A percentile compares a stretch with the other conserved stretches of the same genome.
Evolutionary conservation across 2,888 invertebrate genomes (phyloP).

Genomic region (Dugesia japonica): DNA sequence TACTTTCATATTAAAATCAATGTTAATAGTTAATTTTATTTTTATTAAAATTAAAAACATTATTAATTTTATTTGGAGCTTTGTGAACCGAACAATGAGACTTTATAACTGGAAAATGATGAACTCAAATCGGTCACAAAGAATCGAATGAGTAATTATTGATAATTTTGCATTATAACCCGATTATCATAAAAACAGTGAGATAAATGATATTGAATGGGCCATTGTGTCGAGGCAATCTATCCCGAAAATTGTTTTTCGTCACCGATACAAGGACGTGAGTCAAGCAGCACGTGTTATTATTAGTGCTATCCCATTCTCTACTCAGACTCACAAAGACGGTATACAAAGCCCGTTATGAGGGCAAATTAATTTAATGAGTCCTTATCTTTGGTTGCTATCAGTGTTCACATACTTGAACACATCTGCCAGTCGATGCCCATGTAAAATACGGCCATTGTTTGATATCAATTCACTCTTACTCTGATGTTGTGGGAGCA

Average conservation of each 20-base stretch:
- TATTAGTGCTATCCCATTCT: neutral
- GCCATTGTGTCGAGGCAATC: neutral
- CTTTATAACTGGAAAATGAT: no score
- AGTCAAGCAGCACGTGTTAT: neutral
- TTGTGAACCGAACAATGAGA: neutral
- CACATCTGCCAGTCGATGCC: no score
- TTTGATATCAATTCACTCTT: no score
- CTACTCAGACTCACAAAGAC: slow-evolving; percentile 5
- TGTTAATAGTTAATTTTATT: no score
- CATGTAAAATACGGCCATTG: no score
- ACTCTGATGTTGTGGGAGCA: no score
- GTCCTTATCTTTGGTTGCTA: slow-evolving; percentile 7
- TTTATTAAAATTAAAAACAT: no score
- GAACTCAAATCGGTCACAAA: neutral
- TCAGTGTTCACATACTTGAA: neutral
- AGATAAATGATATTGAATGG: neutral
- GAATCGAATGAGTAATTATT: neutral
- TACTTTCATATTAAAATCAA: no score
- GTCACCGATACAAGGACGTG: neutral
- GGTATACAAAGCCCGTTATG: neutral
- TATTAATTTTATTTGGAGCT: neutral
- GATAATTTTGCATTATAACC: neutral
- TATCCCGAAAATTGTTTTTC: neutral
- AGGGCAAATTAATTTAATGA: neutral
- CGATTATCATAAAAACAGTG: neutral